These are phyloP conservation scores for Limnephilus rhombicus DNA, from an alignment of 2,888 invertebrate species.

Conservation along the genomic window DNA sequence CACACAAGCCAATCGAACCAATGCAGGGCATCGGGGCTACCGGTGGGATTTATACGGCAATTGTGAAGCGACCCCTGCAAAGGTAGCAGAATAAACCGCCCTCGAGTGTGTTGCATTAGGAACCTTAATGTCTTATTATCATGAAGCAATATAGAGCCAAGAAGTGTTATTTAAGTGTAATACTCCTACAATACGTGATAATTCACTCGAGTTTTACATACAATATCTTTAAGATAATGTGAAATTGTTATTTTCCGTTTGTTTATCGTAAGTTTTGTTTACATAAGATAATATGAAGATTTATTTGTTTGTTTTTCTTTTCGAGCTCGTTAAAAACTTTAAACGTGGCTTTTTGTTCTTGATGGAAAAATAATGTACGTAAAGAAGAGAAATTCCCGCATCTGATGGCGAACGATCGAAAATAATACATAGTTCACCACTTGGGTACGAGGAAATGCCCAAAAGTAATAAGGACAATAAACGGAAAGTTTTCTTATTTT, in stretches of 20 bases:
- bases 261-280: neutral
- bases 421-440: neutral
- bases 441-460: neutral
- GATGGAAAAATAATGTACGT: neutral
- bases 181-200: neutral
- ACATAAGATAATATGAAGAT: neutral
- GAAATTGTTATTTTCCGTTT: neutral
- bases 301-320: neutral
- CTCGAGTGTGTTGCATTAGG: neutral
- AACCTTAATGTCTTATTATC: constrained; percentile 20
- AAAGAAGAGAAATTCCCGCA: neutral
- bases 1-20: constrained; percentile 30
- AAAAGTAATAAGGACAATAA: neutral
- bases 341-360: neutral
- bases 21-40: neutral
- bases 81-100: neutral
- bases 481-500: neutral
- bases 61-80: constrained; percentile 17
- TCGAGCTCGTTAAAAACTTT: neutral
- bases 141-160: neutral
- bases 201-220: neutral
- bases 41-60: neutral
- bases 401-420: neutral
- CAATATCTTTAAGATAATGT: neutral
- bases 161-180: constrained; percentile 1